Evolutionary conservation across 2,797 vertebrate genomes (phyloP).

Genomic region (Scolopax bukidnonensis): DNA sequence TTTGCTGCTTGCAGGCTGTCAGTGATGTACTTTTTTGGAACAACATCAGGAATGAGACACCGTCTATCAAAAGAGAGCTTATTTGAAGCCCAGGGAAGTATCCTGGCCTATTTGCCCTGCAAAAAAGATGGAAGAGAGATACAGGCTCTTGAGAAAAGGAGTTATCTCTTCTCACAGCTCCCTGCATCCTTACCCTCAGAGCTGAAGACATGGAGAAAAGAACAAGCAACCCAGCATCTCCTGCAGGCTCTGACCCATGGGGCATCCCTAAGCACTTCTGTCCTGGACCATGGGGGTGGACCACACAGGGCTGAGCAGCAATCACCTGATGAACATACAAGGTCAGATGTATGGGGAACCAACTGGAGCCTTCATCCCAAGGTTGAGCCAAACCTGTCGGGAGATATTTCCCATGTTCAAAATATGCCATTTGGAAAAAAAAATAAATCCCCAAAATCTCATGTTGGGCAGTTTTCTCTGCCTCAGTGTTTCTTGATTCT

Average conservation of each 20-base stretch:
- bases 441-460: background rate
- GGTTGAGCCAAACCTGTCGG: background rate
- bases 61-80: background rate
- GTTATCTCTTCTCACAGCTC: background rate
- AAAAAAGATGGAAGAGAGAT: background rate
- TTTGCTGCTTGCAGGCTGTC: background rate
- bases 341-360: background rate
- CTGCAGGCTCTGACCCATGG: background rate
- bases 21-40: too few species aligned
- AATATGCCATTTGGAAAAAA: background rate
- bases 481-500: background rate
- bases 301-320: background rate
- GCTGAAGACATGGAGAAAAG: background rate
- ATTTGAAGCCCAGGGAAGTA: background rate
- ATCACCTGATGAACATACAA: rapidly evolving
- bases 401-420: background rate
- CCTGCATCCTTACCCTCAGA: background rate
- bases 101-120: background rate
- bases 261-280: background rate
- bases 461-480: background rate
- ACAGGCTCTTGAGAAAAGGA: background rate
- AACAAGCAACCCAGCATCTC: background rate
- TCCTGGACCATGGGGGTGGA: rapidly evolving
- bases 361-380: background rate
- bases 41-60: background rate